phyloP scores from a whole-genome alignment of 1,140 invertebrate genomes.

The Phthorimaea operculella region DNA sequence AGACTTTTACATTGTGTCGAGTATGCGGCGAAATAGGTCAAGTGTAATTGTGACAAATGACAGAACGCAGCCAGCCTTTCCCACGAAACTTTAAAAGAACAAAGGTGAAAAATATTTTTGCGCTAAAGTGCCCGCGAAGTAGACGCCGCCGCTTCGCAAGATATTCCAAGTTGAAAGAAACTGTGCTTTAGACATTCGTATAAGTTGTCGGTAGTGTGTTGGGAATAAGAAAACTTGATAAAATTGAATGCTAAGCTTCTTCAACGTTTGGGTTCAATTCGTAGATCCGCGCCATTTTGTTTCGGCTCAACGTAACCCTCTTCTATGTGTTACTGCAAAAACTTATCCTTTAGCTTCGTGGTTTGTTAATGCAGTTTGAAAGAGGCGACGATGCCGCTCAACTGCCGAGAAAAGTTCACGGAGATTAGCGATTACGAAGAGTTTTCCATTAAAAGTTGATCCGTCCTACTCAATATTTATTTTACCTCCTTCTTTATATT shows the following conservation, averaged over 20 bases:
- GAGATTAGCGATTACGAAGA: slow-evolving; percentile 17
- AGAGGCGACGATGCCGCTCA: not conserved
- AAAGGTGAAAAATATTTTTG: slow-evolving; percentile 1
- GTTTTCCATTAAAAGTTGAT: slow-evolving; percentile 27
- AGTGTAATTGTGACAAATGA: slow-evolving; percentile 6
- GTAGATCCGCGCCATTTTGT: no score
- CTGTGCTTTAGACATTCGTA: no score
- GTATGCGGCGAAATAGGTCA: slow-evolving; percentile 12
- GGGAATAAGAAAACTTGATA: no score
- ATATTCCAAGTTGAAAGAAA: no score
- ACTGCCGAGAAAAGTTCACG: slow-evolving; percentile 12
- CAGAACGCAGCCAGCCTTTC: not conserved
- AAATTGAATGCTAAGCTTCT: no score
- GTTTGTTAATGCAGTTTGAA: no score
- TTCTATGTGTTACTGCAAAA: not conserved
- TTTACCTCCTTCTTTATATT: not conserved
- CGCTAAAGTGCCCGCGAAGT: not conserved
- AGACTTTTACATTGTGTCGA: slow-evolving; percentile 15
- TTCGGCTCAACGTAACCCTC: no score
- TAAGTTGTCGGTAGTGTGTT: no score
- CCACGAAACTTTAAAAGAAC: not conserved
- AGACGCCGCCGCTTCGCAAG: no score
- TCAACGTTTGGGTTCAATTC: no score
- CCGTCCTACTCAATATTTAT: not conserved
- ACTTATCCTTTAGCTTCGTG: not conserved